Conservation (phyloP, 2,888 invertebrate species). For the Venusia cambrica region DNA sequence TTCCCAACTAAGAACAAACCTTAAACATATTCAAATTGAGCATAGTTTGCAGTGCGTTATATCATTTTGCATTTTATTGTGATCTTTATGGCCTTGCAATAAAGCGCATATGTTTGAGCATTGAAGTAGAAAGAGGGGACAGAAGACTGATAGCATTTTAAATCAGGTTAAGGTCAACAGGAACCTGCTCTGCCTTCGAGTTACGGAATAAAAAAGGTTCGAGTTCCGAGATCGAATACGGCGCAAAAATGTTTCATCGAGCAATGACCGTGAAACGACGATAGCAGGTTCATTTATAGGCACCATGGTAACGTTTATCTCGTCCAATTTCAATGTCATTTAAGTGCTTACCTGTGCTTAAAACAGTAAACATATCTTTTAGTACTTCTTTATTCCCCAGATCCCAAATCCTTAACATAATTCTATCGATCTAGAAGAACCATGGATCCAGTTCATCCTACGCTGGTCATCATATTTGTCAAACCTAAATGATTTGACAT, state of each 20-base stretch:
- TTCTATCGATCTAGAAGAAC: too few species aligned
- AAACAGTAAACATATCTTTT: too few species aligned
- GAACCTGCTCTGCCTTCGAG: slow-evolving; percentile 28
- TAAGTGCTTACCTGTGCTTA: too few species aligned
- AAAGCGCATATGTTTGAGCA: slow-evolving; percentile 27
- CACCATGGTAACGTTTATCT: too few species aligned
- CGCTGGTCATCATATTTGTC: too few species aligned
- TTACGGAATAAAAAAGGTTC: slow-evolving; percentile 10
- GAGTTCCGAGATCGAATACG: slow-evolving; percentile 11
- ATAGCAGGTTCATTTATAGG: background rate
- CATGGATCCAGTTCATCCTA: too few species aligned
- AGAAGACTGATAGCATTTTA: slow-evolving; percentile 69
- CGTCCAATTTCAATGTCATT: too few species aligned
- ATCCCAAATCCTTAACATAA: too few species aligned
- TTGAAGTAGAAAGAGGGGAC: slow-evolving; percentile 28
- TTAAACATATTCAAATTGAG: slow-evolving; percentile 11
- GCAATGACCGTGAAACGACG: slow-evolving; percentile 12
- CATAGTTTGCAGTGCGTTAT: slow-evolving; percentile 4
- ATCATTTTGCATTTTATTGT: slow-evolving; percentile 35
- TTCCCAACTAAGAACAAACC: slow-evolving; percentile 19
- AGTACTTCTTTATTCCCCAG: too few species aligned
- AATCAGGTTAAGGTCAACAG: slow-evolving; percentile 76
- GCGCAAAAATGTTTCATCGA: slow-evolving; percentile 12
- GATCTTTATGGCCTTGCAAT: slow-evolving; percentile 30
- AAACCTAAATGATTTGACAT: too few species aligned